A percentile compares a stretch with the other conserved stretches of the same genome.
Evolutionary conservation across 2,888 invertebrate genomes (phyloP).

Genomic region (Drosophila aldrichi): DNA sequence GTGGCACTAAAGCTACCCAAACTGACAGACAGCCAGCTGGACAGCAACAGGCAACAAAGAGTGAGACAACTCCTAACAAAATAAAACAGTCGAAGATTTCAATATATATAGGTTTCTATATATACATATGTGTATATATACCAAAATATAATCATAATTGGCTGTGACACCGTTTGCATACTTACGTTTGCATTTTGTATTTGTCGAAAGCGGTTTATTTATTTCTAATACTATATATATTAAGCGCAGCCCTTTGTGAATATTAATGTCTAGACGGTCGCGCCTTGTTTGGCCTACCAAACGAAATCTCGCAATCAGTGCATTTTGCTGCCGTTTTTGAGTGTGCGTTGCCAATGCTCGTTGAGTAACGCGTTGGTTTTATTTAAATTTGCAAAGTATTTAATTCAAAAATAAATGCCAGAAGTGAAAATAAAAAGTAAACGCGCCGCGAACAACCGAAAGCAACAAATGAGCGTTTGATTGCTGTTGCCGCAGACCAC

Average conservation of each 20-base stretch:
- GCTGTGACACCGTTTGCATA: slow-evolving; percentile 34
- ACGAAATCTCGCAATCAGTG: slow-evolving; percentile 39
- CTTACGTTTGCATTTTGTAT: slow-evolving; percentile 60
- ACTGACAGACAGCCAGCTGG: slow-evolving; percentile 2
- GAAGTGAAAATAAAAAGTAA: slow-evolving; percentile 46
- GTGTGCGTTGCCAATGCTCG: not conserved
- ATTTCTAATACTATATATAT: slow-evolving; percentile 42
- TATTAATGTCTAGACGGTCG: slow-evolving; percentile 56
- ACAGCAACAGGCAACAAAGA: slow-evolving; percentile 28
- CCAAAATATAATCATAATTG: not conserved
- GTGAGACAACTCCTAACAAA: slow-evolving; percentile 25
- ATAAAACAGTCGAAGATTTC: slow-evolving; percentile 13
- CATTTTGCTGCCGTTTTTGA: slow-evolving; percentile 40
- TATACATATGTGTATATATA: not conserved
- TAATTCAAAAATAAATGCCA: slow-evolving; percentile 45
- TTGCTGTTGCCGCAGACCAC: slow-evolving; percentile 51
- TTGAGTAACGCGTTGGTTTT: not conserved
- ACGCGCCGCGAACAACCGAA: slow-evolving; percentile 36
- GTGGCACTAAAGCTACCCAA: slow-evolving; percentile 8
- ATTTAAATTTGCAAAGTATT: slow-evolving; percentile 17
- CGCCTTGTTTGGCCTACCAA: slow-evolving; percentile 52
- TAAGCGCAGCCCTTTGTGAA: slow-evolving; percentile 64
- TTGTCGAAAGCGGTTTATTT: slow-evolving; percentile 21
- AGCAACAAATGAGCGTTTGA: slow-evolving; percentile 61
- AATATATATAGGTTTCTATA: slow-evolving; percentile 15